Conservation (phyloP, 1,140 invertebrate genomes). For the Leptinotarsa defecta region DNA sequence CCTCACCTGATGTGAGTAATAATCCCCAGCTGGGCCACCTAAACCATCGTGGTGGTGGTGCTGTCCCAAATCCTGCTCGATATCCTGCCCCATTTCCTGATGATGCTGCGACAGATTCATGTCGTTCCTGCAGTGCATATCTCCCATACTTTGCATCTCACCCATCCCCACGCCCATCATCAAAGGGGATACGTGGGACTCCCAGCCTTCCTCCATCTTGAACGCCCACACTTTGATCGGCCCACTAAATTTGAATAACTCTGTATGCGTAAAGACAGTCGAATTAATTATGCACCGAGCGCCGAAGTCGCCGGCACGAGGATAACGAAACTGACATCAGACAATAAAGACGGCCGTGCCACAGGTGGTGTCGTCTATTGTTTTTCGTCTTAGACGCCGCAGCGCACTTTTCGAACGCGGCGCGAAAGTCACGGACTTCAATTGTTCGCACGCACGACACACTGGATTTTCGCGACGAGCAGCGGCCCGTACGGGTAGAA, state of each 20-base stretch:
- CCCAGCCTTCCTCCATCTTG: conserved; percentile 56
- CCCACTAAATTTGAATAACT: conserved; percentile 24
- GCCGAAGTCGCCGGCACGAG: not conserved
- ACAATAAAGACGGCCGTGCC: conserved; percentile 14
- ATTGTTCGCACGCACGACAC: conserved; percentile 10
- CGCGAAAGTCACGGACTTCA: not conserved
- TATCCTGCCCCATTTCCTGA: conserved; percentile 39
- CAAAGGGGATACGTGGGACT: conserved; percentile 54
- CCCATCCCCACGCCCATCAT: conserved; percentile 54
- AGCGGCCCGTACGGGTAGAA: conserved; percentile 32
- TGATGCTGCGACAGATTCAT: conserved; percentile 40
- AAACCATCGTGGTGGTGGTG: conserved; percentile 37
- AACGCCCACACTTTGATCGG: conserved; percentile 22
- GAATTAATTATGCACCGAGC: conserved; percentile 24
- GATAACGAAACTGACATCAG: conserved; percentile 8
- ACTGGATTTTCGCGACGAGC: not conserved
- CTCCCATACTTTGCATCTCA: conserved; percentile 46
- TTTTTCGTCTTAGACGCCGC: conserved; percentile 11
- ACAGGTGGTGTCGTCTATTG: conserved; percentile 19
- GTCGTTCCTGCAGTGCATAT: conserved; percentile 40
- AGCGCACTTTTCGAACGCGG: not conserved
- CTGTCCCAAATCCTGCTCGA: conserved; percentile 40
- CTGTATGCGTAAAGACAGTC: conserved; percentile 17
- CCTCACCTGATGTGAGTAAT: conserved; percentile 50
- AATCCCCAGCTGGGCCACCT: conserved; percentile 35